Conservation (phyloP, 2,888 invertebrate genomes). For the Agrenia bidenticulata region DNA sequence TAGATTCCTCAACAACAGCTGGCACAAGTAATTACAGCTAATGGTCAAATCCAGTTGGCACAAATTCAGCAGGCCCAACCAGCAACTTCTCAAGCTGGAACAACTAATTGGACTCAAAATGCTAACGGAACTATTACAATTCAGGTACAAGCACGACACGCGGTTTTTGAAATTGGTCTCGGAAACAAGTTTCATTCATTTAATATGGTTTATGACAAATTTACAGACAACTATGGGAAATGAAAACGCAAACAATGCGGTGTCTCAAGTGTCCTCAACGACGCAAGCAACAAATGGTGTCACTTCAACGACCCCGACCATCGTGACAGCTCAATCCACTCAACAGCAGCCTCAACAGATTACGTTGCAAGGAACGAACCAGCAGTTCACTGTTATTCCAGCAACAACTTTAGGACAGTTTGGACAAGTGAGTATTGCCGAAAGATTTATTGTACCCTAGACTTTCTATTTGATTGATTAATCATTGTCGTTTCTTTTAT, state of each 20-base stretch:
- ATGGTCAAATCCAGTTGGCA: conserved; percentile 73
- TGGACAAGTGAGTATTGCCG: conserved; percentile 40
- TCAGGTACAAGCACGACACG: conserved; percentile 30
- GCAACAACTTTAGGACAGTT: conserved; percentile 61
- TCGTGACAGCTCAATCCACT: conserved; percentile 47
- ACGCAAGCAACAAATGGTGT: conserved; percentile 53
- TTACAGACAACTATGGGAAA: conserved; percentile 51
- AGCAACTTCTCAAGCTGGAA: conserved; percentile 48
- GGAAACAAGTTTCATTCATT: neutral
- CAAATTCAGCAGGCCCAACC: conserved; percentile 68
- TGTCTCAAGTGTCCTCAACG: conserved; percentile 52
- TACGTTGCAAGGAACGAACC: conserved; percentile 64
- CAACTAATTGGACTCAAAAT: conserved; percentile 50
- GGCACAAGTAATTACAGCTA: conserved; percentile 82
- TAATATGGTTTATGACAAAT: neutral
- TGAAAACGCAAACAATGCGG: conserved; percentile 57
- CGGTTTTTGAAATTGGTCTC: conserved; percentile 52
- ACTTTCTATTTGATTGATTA: too few species aligned
- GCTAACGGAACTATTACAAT: conserved; percentile 53
- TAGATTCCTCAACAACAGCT: conserved; percentile 63
- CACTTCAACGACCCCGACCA: conserved; percentile 54
- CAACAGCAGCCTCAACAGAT: conserved; percentile 53
- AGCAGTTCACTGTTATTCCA: conserved; percentile 82
- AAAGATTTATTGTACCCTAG: too few species aligned
- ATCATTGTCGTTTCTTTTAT: conserved; percentile 2